Conservation (phyloP, 2,888 invertebrate species). For the Acanthosepion lycidas region DNA sequence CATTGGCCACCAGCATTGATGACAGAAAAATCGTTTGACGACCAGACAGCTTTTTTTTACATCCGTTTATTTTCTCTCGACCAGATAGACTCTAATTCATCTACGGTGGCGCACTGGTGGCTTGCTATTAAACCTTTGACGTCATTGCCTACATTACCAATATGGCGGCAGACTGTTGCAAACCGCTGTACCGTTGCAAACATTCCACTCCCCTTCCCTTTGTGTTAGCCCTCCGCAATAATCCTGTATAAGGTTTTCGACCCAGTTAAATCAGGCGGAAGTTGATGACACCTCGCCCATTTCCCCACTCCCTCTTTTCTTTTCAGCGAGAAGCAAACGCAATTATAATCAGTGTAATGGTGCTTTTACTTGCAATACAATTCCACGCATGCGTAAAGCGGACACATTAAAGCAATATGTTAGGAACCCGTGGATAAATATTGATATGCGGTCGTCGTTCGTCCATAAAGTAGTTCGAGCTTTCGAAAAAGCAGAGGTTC, state of each 20-base stretch:
- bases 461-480: not conserved
- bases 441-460: conserved; percentile 11
- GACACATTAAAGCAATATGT: not conserved
- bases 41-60: not conserved
- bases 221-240: not conserved
- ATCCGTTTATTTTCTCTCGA: not conserved
- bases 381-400: conserved; percentile 22
- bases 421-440: conserved; percentile 33
- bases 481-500: not conserved
- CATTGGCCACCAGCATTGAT: not conserved
- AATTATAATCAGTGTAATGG: conserved; percentile 33
- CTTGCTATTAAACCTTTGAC: not conserved
- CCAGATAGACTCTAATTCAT: not conserved
- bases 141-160: not conserved
- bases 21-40: not conserved
- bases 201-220: not conserved
- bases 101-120: not conserved
- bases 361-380: conserved; percentile 33
- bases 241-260: not conserved
- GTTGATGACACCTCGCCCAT: not conserved
- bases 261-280: conserved; percentile 33
- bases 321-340: not conserved
- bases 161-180: not conserved
- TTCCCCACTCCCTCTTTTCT: not conserved
- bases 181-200: not conserved